Conservation (phyloP, 2,797 vertebrate species). For the Falco biarmicus region DNA sequence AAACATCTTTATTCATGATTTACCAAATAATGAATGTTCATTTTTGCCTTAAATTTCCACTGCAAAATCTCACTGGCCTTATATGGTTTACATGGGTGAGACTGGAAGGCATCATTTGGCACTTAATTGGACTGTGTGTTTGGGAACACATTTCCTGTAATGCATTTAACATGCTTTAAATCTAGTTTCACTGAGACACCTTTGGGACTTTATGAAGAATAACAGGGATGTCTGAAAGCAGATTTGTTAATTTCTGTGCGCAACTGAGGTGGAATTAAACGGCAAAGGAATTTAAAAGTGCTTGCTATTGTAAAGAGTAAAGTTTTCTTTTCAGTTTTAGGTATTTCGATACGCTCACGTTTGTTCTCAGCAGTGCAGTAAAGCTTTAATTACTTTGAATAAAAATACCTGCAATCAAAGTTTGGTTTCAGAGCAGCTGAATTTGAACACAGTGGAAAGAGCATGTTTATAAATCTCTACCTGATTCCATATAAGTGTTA, state of each 20-base stretch:
- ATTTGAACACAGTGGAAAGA: neutral
- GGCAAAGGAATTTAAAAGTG: constrained; percentile 69
- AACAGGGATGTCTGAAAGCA: constrained; percentile 64
- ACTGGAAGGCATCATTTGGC: constrained; percentile 30
- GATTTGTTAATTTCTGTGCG: constrained; percentile 68
- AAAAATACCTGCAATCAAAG: neutral
- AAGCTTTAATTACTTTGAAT: constrained; percentile 3
- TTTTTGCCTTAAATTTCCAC: neutral
- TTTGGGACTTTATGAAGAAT: constrained; percentile 57
- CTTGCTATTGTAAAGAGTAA: constrained; percentile 44
- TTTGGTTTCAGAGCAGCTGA: neutral
- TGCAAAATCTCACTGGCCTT: neutral
- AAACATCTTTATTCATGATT: neutral
- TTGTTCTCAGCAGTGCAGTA: constrained; percentile 34
- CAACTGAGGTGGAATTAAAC: constrained; percentile 69
- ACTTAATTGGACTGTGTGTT: constrained; percentile 33
- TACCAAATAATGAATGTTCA: neutral
- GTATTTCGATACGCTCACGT: constrained; percentile 6
- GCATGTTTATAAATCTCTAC: neutral
- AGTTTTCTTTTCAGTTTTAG: constrained; percentile 49
- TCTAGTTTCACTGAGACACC: constrained; percentile 44
- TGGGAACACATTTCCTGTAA: constrained; percentile 50
- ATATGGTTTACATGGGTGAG: constrained; percentile 14
- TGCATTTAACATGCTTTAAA: constrained; percentile 51
- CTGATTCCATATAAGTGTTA: neutral